Evolutionary conservation across 2,888 invertebrate species (phyloP).

Genomic region (Melipona bicolor): DNA sequence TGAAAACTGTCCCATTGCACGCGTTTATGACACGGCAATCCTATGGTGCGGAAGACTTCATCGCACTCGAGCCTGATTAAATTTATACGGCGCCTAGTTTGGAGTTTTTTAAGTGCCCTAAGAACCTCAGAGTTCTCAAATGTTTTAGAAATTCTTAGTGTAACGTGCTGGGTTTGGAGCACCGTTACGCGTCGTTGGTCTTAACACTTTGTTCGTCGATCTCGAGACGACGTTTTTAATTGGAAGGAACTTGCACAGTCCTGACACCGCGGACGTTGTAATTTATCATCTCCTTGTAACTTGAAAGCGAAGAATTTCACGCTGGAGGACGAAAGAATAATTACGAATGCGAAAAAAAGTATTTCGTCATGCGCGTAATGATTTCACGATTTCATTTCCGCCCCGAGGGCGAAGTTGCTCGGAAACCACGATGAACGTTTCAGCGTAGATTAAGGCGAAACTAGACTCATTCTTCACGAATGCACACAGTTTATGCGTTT

Average conservation of each 20-base stretch:
- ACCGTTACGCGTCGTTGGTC: too few species aligned
- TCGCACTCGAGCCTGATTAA: too few species aligned
- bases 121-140: too few species aligned
- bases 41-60: too few species aligned
- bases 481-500: slow-evolving; percentile 33
- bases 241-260: background rate
- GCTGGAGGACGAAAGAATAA: slow-evolving; percentile 14
- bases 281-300: background rate
- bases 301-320: background rate
- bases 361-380: slow-evolving; percentile 18
- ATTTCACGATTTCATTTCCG: slow-evolving; percentile 48
- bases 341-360: slow-evolving; percentile 21
- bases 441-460: slow-evolving; percentile 14
- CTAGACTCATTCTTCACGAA: slow-evolving; percentile 29
- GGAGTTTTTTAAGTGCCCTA: too few species aligned
- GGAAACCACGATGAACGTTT: slow-evolving; percentile 16
- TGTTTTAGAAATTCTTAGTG: too few species aligned
- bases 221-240: background rate
- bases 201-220: too few species aligned
- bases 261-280: background rate
- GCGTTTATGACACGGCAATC: too few species aligned
- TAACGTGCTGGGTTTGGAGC: too few species aligned
- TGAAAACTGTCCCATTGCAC: too few species aligned
- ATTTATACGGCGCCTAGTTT: too few species aligned
- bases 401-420: slow-evolving; percentile 12